phyloP scores from a whole-genome alignment of 1,140 invertebrate species.

The Drosophila jambulina region DNA sequence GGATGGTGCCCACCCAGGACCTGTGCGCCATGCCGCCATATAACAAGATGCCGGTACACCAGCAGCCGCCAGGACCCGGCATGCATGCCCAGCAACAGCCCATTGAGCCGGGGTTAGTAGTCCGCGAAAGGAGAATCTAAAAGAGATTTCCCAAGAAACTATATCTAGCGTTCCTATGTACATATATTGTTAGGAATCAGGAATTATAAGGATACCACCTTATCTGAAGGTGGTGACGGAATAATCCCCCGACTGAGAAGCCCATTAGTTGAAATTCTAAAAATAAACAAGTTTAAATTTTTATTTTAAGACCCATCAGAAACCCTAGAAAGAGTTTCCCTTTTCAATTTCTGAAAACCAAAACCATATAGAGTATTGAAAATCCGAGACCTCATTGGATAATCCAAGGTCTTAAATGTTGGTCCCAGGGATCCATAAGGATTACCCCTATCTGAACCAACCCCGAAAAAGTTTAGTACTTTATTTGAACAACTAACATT shows the following conservation, averaged over 20 bases:
- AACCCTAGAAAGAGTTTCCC: no score
- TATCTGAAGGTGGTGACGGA: no score
- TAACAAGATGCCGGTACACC: slow-evolving; percentile 89
- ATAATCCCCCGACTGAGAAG: neutral
- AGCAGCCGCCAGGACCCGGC: slow-evolving; percentile 80
- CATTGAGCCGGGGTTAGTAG: slow-evolving; percentile 95
- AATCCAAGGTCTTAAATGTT: neutral
- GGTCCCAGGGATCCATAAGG: neutral
- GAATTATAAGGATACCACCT: neutral
- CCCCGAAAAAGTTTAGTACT: neutral
- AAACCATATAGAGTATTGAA: no score
- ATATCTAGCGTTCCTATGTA: no score
- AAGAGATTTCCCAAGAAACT: no score
- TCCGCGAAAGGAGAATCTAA: slow-evolving; percentile 39
- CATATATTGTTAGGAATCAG: no score
- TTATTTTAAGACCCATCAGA: no score
- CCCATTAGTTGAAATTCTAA: neutral
- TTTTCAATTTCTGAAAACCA: no score
- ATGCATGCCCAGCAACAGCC: slow-evolving; percentile 89
- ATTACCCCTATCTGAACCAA: neutral
- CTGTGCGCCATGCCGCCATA: slow-evolving; percentile 92
- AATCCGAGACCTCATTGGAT: no score
- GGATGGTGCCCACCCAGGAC: slow-evolving; percentile 95
- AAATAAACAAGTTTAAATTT: neutral
- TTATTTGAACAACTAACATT: no score